These are phyloP conservation scores for Tricholauxania praeusta DNA, from an alignment of 2,888 invertebrate species.

Conservation along the genomic window DNA sequence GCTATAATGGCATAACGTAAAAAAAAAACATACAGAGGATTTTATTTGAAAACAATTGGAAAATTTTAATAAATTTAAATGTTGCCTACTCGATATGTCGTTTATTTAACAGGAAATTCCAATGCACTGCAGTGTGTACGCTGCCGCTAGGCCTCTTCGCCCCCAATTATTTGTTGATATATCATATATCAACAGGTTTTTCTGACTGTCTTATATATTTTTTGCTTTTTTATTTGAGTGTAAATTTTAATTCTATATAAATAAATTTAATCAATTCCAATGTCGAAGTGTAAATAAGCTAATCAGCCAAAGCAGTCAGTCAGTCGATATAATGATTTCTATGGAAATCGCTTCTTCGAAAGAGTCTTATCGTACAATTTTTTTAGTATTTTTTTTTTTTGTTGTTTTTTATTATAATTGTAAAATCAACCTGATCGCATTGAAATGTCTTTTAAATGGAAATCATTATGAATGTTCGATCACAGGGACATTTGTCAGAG, in stretches of 20 bases:
- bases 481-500: neutral
- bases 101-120: neutral
- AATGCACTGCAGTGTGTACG: neutral
- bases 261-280: slow-evolving; percentile 15
- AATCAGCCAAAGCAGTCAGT: slow-evolving; percentile 15
- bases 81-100: neutral
- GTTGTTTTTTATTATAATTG: neutral
- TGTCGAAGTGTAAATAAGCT: slow-evolving; percentile 29
- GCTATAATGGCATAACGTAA: too few relatives aligned
- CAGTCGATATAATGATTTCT: slow-evolving; percentile 29
- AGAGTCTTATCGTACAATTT: neutral
- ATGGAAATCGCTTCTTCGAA: slow-evolving; percentile 7
- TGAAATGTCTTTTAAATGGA: slow-evolving; percentile 27
- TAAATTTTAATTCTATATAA: slow-evolving; percentile 20
- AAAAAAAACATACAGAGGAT: too few relatives aligned
- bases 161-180: neutral
- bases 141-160: too few relatives aligned
- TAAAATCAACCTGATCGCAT: slow-evolving; percentile 32
- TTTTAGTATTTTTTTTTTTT: neutral
- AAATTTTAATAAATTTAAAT: neutral
- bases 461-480: slow-evolving; percentile 37
- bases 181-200: slow-evolving; percentile 19
- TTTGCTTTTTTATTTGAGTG: too few relatives aligned
- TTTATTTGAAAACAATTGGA: neutral
- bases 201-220: too few relatives aligned